phyloP scores from a whole-genome alignment of 1,140 invertebrate species.

The Ridgeia piscesae region DNA sequence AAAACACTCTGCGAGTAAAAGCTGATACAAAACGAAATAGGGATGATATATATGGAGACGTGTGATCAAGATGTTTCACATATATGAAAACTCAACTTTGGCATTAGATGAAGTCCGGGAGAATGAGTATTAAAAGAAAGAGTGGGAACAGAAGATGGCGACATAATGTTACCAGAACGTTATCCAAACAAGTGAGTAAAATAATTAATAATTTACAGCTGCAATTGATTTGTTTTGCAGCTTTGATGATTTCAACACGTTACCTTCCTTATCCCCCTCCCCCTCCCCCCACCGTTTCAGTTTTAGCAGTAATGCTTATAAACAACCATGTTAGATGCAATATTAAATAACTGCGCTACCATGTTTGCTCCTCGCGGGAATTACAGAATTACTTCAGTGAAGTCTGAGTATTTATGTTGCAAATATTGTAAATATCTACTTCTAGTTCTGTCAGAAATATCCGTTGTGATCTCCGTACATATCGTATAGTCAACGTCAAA shows the following conservation, averaged over 20 bases:
- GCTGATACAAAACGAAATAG: no score
- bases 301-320: background rate
- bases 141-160: no score
- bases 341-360: background rate
- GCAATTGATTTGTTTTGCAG: background rate
- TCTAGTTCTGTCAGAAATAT: no score
- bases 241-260: background rate
- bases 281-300: no score
- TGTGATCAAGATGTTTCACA: no score
- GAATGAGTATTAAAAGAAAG: no score
- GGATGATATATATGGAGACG: no score
- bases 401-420: background rate
- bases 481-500: background rate
- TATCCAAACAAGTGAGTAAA: background rate
- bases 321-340: background rate
- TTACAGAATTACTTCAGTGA: background rate
- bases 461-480: background rate
- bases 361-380: background rate
- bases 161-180: background rate
- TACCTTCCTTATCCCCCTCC: no score
- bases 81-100: no score
- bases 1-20: no score
- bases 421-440: background rate
- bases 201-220: background rate
- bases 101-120: no score